These are phyloP conservation scores for Hiodon tergisus DNA, from an alignment of 2,113 vertebrate species.

Conservation along the genomic window DNA sequence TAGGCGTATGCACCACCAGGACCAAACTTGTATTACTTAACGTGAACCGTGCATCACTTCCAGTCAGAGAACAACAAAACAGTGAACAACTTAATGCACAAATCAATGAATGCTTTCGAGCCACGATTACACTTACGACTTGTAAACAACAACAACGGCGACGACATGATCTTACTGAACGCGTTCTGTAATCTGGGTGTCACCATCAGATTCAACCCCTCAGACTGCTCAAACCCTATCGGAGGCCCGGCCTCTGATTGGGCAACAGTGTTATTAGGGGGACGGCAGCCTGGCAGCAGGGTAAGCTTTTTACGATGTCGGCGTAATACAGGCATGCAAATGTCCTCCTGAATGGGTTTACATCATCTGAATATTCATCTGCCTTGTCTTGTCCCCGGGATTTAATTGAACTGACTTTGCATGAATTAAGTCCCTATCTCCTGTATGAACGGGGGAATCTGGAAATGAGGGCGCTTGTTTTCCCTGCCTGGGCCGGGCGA, in stretches of 20 bases:
- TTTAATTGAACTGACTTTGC: constrained; percentile 52
- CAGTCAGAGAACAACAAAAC: not conserved
- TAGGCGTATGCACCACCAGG: not conserved
- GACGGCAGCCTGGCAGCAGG: constrained; percentile 2
- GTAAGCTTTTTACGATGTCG: constrained; percentile 31
- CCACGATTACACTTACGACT: not conserved
- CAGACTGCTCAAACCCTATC: not conserved
- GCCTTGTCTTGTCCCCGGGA: constrained; percentile 50
- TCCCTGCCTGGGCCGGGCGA: constrained; percentile 35
- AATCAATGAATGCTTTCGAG: not conserved
- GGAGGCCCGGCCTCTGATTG: not conserved
- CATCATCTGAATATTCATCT: constrained; percentile 64
- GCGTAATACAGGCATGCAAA: constrained; percentile 43
- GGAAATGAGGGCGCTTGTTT: constrained; percentile 38
- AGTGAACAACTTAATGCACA: not conserved
- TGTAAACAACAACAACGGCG: not conserved
- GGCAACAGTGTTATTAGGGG: not conserved
- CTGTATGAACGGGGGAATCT: constrained; percentile 49
- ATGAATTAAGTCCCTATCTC: constrained; percentile 52
- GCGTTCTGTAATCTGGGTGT: not conserved
- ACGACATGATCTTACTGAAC: not conserved
- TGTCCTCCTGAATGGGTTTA: constrained; percentile 38
- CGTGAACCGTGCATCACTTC: not conserved
- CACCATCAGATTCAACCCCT: not conserved
- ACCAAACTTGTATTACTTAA: not conserved